phyloP scores from a whole-genome alignment of 2,113 vertebrate species.

The Chloropsis cyanopogon region DNA sequence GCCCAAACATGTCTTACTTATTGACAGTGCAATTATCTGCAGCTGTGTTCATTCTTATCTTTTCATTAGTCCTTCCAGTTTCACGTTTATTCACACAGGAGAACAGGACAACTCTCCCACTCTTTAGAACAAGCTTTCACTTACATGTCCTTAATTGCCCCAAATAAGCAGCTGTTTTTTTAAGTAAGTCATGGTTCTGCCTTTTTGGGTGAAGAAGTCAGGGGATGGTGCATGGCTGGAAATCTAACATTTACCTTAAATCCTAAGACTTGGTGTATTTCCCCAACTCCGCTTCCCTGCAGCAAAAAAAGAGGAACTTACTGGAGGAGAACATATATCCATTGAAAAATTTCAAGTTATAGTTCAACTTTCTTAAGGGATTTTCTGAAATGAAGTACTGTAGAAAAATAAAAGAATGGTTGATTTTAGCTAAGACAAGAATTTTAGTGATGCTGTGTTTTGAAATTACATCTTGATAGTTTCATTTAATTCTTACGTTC shows the following conservation, averaged over 20 bases:
- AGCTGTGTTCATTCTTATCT: not conserved
- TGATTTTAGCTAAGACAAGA: not conserved
- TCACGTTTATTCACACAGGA: not conserved
- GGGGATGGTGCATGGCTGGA: not conserved
- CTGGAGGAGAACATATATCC: not conserved
- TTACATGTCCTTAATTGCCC: not conserved
- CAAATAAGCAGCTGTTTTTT: not conserved
- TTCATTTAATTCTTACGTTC: not conserved
- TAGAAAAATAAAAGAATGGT: not conserved
- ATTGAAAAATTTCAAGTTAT: not conserved
- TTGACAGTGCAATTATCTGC: not conserved
- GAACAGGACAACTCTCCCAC: not conserved
- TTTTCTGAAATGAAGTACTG: not conserved
- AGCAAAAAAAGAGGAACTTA: not conserved
- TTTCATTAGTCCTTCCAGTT: not conserved
- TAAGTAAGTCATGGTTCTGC: not conserved
- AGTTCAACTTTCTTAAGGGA: not conserved
- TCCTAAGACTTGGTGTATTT: not conserved
- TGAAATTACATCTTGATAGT: not conserved
- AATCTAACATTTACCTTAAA: not conserved
- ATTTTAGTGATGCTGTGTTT: not conserved
- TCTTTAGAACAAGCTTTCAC: not conserved
- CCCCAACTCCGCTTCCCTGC: not conserved
- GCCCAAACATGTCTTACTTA: not conserved
- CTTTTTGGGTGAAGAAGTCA: not conserved